Base-by-base conservation (phyloP, 2,797 vertebrate genomes). In the Acanthis flammea region DNA sequence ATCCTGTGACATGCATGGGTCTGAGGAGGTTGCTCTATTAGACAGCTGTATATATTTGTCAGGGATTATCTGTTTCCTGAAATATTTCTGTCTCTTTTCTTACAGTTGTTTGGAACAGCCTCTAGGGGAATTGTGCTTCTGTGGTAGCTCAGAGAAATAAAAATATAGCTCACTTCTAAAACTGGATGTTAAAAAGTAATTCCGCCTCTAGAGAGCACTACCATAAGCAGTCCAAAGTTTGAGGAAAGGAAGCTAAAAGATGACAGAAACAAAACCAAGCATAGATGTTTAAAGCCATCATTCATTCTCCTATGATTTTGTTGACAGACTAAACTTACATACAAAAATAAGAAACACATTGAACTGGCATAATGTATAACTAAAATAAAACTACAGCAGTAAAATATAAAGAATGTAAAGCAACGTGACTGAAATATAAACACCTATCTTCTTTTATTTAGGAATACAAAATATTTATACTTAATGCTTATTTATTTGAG, bases 41-140 rank as follows among this genome's bases (percentile, higher is more conserved):
- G 68, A 94, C 81, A 91, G 81, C 92, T 94, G 87, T 86, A 91
- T 93, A 48, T 93, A 92, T 95, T 93, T 96, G 92, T 91, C 89
- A 78, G 75, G 78, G 85, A 94, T 92, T 86, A 95, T 91, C 87
- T 66, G 37, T 76, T 96, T 94, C 91, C 94, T 77, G 60, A 94
- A 94, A 94, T 87, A 92, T 83, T 97, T 89, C 91, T 80, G 70
- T 55, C 31, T 88, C 57, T 89, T 89, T 91, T 92, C 92, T 92
- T 85, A 82, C 9, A 0, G 79, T 86, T 89, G 57, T 85, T 95
- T 77, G 50, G 35, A 92, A 61, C 35, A 74, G 23, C 82, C 88
- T 92, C 84, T 68, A 63, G 45, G 62, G 78, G 62, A 92, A 93
- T 10, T 7, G 1, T 75, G 42, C 61, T 90, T 78, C 88, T 83